These are phyloP conservation scores for Cheirogaleus major DNA, from an alignment of 2,797 vertebrate species.

Conservation along the genomic window DNA sequence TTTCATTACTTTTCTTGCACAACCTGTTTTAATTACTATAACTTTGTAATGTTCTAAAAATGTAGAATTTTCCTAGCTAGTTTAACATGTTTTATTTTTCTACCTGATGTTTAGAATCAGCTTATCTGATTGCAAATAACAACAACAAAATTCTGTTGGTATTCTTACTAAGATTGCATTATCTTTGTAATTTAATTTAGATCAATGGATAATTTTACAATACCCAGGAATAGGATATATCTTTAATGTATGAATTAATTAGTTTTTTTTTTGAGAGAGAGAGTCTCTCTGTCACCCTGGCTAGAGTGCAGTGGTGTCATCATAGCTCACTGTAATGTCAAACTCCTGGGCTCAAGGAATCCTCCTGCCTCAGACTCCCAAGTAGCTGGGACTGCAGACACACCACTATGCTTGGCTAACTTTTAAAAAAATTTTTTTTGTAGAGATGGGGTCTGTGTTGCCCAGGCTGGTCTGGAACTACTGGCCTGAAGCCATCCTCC, in stretches of 20 bases:
- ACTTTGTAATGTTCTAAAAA: not conserved
- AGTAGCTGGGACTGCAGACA: not conserved
- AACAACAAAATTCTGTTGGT: not conserved
- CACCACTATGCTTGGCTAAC: not conserved
- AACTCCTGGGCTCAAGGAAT: not conserved
- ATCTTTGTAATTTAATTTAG: not conserved
- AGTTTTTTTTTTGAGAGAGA: not conserved
- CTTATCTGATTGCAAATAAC: not conserved
- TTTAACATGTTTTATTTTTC: constrained; percentile 15
- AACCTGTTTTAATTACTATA: not conserved
- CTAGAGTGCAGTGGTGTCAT: not conserved
- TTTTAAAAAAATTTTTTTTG: not conserved
- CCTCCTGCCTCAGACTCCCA: not conserved
- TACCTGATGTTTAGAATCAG: not conserved
- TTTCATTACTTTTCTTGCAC: not conserved
- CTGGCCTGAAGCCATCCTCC: not conserved
- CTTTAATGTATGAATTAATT: not conserved
- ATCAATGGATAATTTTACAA: not conserved
- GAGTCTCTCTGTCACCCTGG: not conserved
- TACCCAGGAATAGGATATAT: not conserved
- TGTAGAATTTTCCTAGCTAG: not conserved
- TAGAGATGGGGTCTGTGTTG: not conserved
- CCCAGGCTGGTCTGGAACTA: not conserved
- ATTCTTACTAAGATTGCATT: not conserved
- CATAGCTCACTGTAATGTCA: not conserved